Base-by-base conservation (phyloP, 2,113 vertebrate species). In the Loxodonta africana region DNA sequence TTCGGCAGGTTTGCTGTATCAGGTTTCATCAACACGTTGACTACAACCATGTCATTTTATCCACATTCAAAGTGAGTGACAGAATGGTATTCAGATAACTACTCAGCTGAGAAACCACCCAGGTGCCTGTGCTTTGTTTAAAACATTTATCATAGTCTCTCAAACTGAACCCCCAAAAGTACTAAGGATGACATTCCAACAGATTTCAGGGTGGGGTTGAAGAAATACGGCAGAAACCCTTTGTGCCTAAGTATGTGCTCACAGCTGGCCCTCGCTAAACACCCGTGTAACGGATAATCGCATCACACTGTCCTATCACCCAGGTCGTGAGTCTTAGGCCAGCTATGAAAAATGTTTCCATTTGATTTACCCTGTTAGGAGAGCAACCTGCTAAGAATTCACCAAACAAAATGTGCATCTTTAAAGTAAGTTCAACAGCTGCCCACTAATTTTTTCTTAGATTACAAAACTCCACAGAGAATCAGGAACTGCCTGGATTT, bases 111-210 rank as follows among this genome's bases (percentile, higher is more conserved):
- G 51, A 86, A 51, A 65, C 63, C 74, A 17, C 23, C 53, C 44
- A 67, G 14, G 26, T 73, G 37, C 46, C 89, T 37, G 60, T 6
- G 15, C 0, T 17, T 71, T 67, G 26, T 80, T 81, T n/a, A 33
- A 86, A 92, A 63, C 88, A 86, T 92, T 81, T 92, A 65, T 48
- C 91, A 41, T 37, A 65, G 94, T 85, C 74, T 86, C 81, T 81
- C 21, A 63, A 21, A 81, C 46, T 60, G 51, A 88, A 82, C 28
- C 62, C 74, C 78, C 74, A 10, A 78, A 85, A 90, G 51, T 51
- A 78, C 51, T 78, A 41, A 53, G 18, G 41, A 84, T 60, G n/a
- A 23, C 73, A 76, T 65, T 76, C 33, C 83, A 85, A 62, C 6
- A 87, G 81, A 82, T 5, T 17, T 63, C 48, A 85, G 8, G 6